Percentiles rank a stretch among this genome's conserved stretches.
These are phyloP conservation scores for Tetranychus urticae DNA, from an alignment of 1,140 invertebrate species.

Conservation along the genomic window DNA sequence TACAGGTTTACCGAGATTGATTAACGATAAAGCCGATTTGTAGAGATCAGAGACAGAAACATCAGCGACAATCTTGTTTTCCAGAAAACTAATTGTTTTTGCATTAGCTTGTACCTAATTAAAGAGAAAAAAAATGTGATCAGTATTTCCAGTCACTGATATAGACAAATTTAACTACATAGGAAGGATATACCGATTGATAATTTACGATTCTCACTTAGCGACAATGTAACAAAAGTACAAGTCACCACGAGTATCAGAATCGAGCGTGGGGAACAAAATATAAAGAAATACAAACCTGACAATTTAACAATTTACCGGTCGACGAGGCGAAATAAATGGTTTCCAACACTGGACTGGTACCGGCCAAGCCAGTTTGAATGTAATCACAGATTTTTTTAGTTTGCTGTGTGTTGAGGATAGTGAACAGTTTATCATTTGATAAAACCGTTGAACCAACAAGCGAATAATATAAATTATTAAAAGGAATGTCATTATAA, in stretches of 20 bases:
- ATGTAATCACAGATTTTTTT: background rate
- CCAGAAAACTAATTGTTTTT: slow-evolving; percentile 21
- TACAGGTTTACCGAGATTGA: slow-evolving; percentile 21
- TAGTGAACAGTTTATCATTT: background rate
- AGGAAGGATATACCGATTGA: slow-evolving; percentile 8
- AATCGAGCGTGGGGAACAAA: background rate
- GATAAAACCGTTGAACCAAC: background rate
- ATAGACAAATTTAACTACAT: background rate
- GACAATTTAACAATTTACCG: slow-evolving; percentile 25
- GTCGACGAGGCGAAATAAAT: slow-evolving; percentile 28
- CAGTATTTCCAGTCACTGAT: slow-evolving; percentile 14
- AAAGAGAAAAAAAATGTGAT: slow-evolving; percentile 16
- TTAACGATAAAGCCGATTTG: slow-evolving; percentile 20
- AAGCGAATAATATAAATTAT: background rate
- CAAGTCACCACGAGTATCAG: too few relatives aligned
- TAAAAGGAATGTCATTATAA: background rate
- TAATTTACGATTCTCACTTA: too few relatives aligned
- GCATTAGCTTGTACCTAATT: slow-evolving; percentile 16
- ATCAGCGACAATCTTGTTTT: slow-evolving; percentile 21
- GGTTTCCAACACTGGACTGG: slow-evolving; percentile 21
- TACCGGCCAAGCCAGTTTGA: background rate
- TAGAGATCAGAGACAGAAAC: slow-evolving; percentile 20
- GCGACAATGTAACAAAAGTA: too few relatives aligned
- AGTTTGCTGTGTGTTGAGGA: background rate
- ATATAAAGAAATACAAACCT: slow-evolving; percentile 10